Evolutionary conservation across 2,888 invertebrate genomes (phyloP).

Genomic region (Alsophila aescularia): DNA sequence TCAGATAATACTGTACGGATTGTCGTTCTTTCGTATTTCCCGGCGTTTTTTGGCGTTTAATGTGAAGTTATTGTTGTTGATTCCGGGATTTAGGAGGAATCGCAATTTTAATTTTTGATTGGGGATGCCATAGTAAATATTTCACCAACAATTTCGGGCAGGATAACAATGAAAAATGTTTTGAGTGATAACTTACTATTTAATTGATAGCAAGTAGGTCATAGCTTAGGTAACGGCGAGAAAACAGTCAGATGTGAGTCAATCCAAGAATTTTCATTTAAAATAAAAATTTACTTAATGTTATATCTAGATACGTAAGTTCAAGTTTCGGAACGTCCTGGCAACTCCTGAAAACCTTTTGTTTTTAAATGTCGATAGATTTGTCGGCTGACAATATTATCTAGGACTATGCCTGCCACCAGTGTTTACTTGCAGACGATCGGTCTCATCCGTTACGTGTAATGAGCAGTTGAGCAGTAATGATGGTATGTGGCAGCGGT

Average conservation of each 20-base stretch:
- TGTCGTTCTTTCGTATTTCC: constrained; percentile 66
- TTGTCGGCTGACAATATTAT: neutral
- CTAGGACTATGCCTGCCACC: neutral
- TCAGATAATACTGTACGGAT: constrained; percentile 75
- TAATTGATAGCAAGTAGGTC: no score
- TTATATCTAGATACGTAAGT: no score
- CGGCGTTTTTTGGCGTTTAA: constrained; percentile 42
- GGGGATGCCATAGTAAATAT: constrained; percentile 2
- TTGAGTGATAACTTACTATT: no score
- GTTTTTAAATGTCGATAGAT: neutral
- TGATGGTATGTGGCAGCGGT: constrained; percentile 23
- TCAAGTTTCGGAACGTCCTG: no score
- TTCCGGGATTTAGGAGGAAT: constrained; percentile 38
- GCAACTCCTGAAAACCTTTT: no score
- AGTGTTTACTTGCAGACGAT: constrained; percentile 13
- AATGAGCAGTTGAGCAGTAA: constrained; percentile 24
- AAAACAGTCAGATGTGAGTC: no score
- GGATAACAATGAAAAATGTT: neutral
- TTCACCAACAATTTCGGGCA: neutral
- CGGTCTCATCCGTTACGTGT: constrained; percentile 23
- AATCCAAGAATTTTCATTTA: no score
- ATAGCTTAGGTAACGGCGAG: no score
- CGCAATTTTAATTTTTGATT: constrained; percentile 24
- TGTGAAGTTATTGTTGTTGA: constrained; percentile 44
- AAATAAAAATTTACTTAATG: no score